These are phyloP conservation scores for Drosophila oshimai DNA, from an alignment of 1,140 invertebrate genomes.

Conservation along the genomic window DNA sequence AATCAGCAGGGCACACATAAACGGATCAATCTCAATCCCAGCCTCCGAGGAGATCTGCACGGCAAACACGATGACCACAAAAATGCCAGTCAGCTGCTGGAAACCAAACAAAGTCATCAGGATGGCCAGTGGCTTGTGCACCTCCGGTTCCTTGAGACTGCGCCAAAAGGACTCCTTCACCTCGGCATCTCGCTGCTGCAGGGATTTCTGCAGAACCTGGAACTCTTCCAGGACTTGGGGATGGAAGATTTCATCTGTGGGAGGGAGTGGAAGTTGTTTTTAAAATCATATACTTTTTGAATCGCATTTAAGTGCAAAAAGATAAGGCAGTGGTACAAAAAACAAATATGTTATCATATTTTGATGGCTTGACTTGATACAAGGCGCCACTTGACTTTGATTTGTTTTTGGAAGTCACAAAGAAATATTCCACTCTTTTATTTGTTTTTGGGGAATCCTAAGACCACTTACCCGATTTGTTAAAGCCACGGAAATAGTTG, in stretches of 20 bases:
- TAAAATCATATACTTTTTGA: neutral
- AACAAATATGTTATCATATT: neutral
- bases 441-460: neutral
- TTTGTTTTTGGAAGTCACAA: neutral
- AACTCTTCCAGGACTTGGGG: constrained; percentile 78
- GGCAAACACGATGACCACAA: constrained; percentile 90
- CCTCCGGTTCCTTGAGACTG: constrained; percentile 73
- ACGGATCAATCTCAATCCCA: constrained; percentile 85
- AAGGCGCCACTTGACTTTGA: constrained; percentile 27
- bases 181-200: constrained; percentile 58
- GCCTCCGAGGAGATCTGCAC: constrained; percentile 86
- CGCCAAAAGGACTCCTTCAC: constrained; percentile 62
- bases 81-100: constrained; percentile 91
- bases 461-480: constrained; percentile 61
- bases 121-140: constrained; percentile 87
- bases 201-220: constrained; percentile 60
- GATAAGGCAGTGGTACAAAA: neutral
- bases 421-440: constrained; percentile 24
- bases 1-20: constrained; percentile 85
- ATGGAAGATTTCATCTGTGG: constrained; percentile 71
- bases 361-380: neutral
- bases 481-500: constrained; percentile 84
- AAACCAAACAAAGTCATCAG: constrained; percentile 88
- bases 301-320: neutral
- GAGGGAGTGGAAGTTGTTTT: neutral